These are phyloP conservation scores for Aphelocoma californica DNA, from an alignment of 2,797 vertebrate species.

Conservation along the genomic window DNA sequence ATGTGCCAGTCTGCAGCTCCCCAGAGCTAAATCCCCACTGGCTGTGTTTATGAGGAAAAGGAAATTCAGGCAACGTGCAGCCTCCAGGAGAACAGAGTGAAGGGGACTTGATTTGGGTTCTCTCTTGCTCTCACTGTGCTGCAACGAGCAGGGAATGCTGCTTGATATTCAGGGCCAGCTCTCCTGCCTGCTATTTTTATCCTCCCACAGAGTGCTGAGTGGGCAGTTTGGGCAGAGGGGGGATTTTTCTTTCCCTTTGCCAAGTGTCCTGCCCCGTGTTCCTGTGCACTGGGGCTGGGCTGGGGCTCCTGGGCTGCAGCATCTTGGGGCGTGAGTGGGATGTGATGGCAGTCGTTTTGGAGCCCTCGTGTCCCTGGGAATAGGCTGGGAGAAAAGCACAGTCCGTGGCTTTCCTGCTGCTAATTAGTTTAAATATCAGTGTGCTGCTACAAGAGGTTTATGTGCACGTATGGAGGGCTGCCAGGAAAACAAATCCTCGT, in stretches of 20 bases:
- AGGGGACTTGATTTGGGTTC: slow-evolving; percentile 2
- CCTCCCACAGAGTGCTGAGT: slow-evolving; percentile 41
- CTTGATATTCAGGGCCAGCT: slow-evolving; percentile 45
- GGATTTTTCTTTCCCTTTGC: neutral
- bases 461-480: neutral
- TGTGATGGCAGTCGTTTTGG: neutral
- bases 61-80: neutral
- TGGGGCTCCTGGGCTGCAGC: neutral
- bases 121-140: neutral
- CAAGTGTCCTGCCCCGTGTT: slow-evolving; percentile 27
- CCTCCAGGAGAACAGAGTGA: neutral
- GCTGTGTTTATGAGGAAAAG: neutral
- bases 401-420: neutral
- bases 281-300: neutral
- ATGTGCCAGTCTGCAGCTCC: neutral
- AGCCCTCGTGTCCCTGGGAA: neutral
- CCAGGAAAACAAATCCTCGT: neutral
- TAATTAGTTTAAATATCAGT: slow-evolving; percentile 52
- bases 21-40: neutral
- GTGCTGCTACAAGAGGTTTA: neutral
- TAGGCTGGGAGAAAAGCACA: neutral
- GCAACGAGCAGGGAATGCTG: slow-evolving; percentile 1
- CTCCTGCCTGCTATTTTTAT: slow-evolving; percentile 57
- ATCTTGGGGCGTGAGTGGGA: neutral
- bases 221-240: slow-evolving; percentile 28